A percentile compares a stretch with the other conserved stretches of the same genome.
These are phyloP conservation scores for Standfussiana lucernea DNA, from an alignment of 2,888 invertebrate species.

Conservation along the genomic window DNA sequence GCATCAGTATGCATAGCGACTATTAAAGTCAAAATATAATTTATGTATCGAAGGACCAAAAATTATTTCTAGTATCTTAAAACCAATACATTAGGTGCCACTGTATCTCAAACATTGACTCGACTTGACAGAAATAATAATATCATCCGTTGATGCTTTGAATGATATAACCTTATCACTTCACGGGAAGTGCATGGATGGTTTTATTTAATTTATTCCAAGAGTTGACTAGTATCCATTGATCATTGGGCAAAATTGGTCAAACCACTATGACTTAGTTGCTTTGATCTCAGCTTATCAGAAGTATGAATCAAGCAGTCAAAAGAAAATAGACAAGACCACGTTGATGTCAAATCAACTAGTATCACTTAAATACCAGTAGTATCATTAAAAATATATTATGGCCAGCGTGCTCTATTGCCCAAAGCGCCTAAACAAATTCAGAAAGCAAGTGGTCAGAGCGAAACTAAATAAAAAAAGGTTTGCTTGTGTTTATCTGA, in stretches of 20 bases:
- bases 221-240: neutral
- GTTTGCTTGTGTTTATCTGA: neutral
- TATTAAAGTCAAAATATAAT: neutral
- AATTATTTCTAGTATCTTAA: neutral
- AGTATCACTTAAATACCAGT: neutral
- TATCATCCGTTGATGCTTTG: constrained; percentile 37
- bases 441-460: constrained; percentile 9
- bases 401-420: no score
- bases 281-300: neutral
- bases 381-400: neutral
- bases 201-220: neutral
- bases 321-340: neutral
- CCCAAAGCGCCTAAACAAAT: constrained; percentile 18
- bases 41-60: constrained; percentile 2
- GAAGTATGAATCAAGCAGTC: neutral
- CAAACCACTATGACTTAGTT: no score
- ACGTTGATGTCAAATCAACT: no score
- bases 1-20: neutral
- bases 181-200: neutral
- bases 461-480: neutral
- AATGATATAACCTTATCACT: constrained; percentile 49
- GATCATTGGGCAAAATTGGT: neutral
- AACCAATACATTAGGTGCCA: constrained; percentile 21
- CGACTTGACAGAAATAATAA: constrained; percentile 46
- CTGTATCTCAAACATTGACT: constrained; percentile 46